phyloP scores from a whole-genome alignment of 2,797 vertebrate species.

The Helicolenus hilgendorfi region DNA sequence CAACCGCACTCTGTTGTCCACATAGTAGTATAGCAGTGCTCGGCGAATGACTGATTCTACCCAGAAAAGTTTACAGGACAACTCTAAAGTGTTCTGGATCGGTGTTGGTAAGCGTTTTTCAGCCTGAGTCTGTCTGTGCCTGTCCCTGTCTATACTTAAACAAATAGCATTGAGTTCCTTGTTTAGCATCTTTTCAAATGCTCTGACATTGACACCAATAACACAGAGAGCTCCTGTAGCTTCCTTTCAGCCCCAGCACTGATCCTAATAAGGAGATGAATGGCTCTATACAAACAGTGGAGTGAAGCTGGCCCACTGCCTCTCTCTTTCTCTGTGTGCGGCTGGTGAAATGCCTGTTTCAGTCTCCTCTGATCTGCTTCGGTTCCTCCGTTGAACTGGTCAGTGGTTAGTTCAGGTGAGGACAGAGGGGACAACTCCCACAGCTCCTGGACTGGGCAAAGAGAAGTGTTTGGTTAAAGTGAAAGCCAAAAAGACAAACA shows the following conservation, averaged over 20 bases:
- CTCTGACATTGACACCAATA: slow-evolving; percentile 77
- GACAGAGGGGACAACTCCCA: background rate
- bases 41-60: slow-evolving; percentile 15
- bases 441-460: background rate
- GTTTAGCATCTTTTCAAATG: slow-evolving; percentile 76
- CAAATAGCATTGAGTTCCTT: slow-evolving; percentile 70
- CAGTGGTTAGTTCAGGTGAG: slow-evolving; percentile 13
- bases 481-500: background rate
- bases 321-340: slow-evolving; percentile 25
- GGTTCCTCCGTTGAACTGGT: slow-evolving; percentile 28
- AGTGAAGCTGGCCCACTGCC: slow-evolving; percentile 69
- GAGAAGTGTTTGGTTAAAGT: background rate
- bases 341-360: slow-evolving; percentile 24
- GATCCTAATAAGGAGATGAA: slow-evolving; percentile 89
- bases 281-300: slow-evolving; percentile 82
- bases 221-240: slow-evolving; percentile 74
- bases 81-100: slow-evolving; percentile 28
- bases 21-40: background rate
- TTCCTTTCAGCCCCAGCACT: slow-evolving; percentile 72
- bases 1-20: slow-evolving; percentile 35
- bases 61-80: slow-evolving; percentile 43
- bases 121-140: slow-evolving; percentile 19
- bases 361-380: slow-evolving; percentile 13
- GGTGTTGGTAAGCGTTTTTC: slow-evolving; percentile 24
- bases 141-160: slow-evolving; percentile 55